phyloP scores from a whole-genome alignment of 2,888 invertebrate species.

The Conus canariensis region DNA sequence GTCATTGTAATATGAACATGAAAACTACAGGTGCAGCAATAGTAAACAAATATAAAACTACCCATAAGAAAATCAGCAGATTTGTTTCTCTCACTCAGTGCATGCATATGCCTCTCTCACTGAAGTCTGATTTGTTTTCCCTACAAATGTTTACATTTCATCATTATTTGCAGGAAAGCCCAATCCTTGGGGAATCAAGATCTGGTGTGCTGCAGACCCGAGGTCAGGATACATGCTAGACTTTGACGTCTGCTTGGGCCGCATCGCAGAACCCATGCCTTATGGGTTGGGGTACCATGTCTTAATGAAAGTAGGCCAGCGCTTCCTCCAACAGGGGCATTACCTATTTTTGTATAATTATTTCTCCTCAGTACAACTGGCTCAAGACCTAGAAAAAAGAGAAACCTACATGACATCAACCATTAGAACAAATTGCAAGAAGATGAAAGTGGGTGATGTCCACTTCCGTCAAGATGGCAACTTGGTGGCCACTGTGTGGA shows the following conservation, averaged over 20 bases:
- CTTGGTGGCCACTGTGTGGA: conserved; percentile 22
- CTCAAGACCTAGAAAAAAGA: neutral
- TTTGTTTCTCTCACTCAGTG: too few relatives aligned
- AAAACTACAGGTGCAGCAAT: too few relatives aligned
- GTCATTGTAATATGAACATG: too few relatives aligned
- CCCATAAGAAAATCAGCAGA: too few relatives aligned
- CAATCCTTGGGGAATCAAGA: neutral
- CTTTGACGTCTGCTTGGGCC: conserved; percentile 16
- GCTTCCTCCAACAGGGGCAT: neutral
- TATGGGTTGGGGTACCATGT: conserved; percentile 3
- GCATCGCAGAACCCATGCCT: neutral
- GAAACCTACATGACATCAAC: conserved; percentile 28
- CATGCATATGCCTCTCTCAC: too few relatives aligned
- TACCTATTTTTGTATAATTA: neutral
- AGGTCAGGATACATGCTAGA: conserved; percentile 17
- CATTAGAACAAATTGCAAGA: neutral
- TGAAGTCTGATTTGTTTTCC: too few relatives aligned
- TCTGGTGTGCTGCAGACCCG: conserved; percentile 26
- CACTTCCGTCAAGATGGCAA: neutral
- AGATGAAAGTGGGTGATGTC: conserved; percentile 26
- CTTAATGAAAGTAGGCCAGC: neutral
- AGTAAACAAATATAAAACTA: too few relatives aligned
- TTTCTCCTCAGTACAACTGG: conserved; percentile 35
- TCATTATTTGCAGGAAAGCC: neutral
- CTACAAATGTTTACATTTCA: neutral